Base-by-base conservation (phyloP, 1,140 invertebrate genomes). In the Leucophenga varia region DNA sequence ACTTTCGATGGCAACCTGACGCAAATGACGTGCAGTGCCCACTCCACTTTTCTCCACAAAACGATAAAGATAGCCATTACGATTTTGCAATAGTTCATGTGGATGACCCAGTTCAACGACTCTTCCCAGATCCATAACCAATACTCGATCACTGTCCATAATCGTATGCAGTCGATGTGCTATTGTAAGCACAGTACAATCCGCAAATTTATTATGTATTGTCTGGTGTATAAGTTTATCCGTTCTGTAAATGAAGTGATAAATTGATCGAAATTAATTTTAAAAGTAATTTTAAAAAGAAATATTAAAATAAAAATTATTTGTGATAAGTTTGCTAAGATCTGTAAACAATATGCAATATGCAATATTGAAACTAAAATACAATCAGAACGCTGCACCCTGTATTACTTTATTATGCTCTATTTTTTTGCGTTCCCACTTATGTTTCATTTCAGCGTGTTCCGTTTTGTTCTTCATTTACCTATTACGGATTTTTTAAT, bases 121-220 rank as follows among this genome's bases (percentile, higher is more conserved):
- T 4, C 52, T 75, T 7, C 88, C 88, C 34, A 80, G 77, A 51
- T 89, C 85, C 79, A 90, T 82, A 0, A 89, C 85, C 57, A 91
- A 64, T 45, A 91, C 82, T 47, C 85, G 83, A 73, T 88, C 84
- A 32, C 80, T 85, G 58, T 91, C 87, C 80, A 91, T 87, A 19
- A 92, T 84, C 0, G 88, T 92, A 51, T 90, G 83, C 3, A 92
- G 74, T 12, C 90, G 79, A 78, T 93, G 91, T 5, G 90, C 90
- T 25, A 93, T 90, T 1, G 90, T 93, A 9, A 93, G 64, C 1
- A 93, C 87, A 0, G 90, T 93, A 59, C 88, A 91, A 3, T 83
- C 72, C 1, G 76, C 77, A 57, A 91, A 91, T 53, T 87, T 87
- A 0, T 76, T 75, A 22, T 86, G 77, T 25, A 91, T 90, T 0